Percentiles rank a stretch among this genome's conserved stretches.
phyloP scores from a whole-genome alignment of 2,888 invertebrate genomes.

The Nemapogon koenigi region DNA sequence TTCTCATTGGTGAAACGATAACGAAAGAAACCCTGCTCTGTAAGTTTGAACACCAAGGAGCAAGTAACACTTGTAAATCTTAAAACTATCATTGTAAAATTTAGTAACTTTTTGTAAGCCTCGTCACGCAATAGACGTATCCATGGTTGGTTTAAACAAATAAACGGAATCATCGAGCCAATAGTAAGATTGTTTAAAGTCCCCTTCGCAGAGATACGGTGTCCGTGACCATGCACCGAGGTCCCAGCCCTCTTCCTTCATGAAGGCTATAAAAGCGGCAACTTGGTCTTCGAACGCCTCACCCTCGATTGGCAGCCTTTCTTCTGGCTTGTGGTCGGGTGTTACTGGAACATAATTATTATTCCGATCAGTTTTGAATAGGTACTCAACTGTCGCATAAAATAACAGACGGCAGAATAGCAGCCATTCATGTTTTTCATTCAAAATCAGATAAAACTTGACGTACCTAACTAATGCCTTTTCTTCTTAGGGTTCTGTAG shows the following conservation, averaged over 20 bases:
- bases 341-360: slow-evolving; percentile 47
- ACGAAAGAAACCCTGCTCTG: no score
- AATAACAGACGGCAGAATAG: no score
- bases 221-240: slow-evolving; percentile 87
- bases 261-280: slow-evolving; percentile 68
- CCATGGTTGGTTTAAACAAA: slow-evolving; percentile 61
- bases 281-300: slow-evolving; percentile 82
- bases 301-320: slow-evolving; percentile 72
- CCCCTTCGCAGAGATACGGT: slow-evolving; percentile 97
- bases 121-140: neutral
- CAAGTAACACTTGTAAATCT: no score
- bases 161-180: slow-evolving; percentile 93
- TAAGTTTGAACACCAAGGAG: no score
- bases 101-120: neutral
- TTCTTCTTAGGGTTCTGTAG: no score
- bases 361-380: neutral
- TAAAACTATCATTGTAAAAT: slow-evolving; percentile 9
- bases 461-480: no score
- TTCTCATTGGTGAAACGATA: no score
- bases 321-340: slow-evolving; percentile 73
- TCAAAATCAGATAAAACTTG: no score
- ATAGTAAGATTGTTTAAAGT: slow-evolving; percentile 88
- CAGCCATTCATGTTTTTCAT: no score
- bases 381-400: no score
- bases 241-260: slow-evolving; percentile 71